Percentiles rank a stretch among this genome's conserved stretches.
phyloP scores from a whole-genome alignment of 2,113 vertebrate species.

The Corythornis madagascariensis region DNA sequence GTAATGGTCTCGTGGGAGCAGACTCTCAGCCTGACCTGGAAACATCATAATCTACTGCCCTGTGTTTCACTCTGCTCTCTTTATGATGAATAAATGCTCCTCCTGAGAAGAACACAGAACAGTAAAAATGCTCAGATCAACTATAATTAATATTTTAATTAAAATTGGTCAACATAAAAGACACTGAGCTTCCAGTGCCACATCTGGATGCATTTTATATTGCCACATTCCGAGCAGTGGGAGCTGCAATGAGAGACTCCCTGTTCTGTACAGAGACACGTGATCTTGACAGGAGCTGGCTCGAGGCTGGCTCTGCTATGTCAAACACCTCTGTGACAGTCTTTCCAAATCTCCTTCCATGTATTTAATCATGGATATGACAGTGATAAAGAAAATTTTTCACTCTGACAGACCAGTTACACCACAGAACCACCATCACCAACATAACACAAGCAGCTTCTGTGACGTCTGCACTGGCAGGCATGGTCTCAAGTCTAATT shows the following conservation, averaged over 20 bases:
- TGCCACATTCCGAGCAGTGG: not conserved
- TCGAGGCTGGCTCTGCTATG: not conserved
- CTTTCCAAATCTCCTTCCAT: slow-evolving; percentile 13
- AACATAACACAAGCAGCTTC: not conserved
- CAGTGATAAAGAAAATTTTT: not conserved
- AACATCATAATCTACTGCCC: not conserved
- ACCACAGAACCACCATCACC: not conserved
- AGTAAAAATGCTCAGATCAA: not conserved
- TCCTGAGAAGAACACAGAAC: not conserved
- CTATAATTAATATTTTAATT: not conserved
- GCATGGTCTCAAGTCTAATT: not conserved
- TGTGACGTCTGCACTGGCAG: not conserved
- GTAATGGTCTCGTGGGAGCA: not conserved
- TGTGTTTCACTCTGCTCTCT: not conserved
- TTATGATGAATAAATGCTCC: not conserved
- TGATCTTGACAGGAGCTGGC: not conserved
- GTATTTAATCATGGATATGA: slow-evolving; percentile 1
- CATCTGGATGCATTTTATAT: not conserved
- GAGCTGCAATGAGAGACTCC: not conserved
- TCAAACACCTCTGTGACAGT: not conserved
- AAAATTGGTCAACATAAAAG: not conserved
- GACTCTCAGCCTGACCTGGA: slow-evolving; percentile 8
- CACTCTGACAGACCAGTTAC: not conserved
- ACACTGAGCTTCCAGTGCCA: not conserved
- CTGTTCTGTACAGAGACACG: not conserved